Conservation (phyloP, 2,888 invertebrate species). For the Lasioglossum calceatum region DNA sequence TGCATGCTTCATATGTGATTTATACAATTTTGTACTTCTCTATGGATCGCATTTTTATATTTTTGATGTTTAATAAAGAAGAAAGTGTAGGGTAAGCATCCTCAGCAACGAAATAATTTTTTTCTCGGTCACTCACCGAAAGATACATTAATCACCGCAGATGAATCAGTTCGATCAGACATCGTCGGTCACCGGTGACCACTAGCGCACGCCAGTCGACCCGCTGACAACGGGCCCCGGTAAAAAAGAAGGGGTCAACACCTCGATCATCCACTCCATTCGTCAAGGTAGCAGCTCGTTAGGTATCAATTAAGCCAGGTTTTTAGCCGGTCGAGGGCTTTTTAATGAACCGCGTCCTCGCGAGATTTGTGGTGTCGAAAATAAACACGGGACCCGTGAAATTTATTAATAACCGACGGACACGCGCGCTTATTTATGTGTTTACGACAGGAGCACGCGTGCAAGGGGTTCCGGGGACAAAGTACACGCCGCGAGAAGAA, state of each 20-base stretch:
- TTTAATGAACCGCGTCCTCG: conserved; percentile 57
- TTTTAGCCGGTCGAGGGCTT: conserved; percentile 35
- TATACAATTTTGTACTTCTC: too few species aligned
- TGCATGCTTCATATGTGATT: too few species aligned
- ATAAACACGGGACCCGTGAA: conserved; percentile 53
- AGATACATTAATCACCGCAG: not conserved
- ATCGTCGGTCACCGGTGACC: not conserved
- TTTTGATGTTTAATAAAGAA: not conserved
- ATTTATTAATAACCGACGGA: conserved; percentile 66
- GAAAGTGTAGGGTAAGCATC: not conserved
- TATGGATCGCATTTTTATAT: too few species aligned
- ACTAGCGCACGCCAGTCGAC: not conserved
- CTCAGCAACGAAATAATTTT: not conserved
- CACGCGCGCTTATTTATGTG: conserved; percentile 48
- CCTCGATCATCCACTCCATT: conserved; percentile 30
- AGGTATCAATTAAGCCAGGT: conserved; percentile 48
- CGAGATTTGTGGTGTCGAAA: conserved; percentile 48
- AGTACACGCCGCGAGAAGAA: not conserved
- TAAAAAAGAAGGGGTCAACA: conserved; percentile 6
- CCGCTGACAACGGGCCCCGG: not conserved
- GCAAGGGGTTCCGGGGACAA: not conserved
- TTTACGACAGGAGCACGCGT: conserved; percentile 36
- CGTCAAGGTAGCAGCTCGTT: conserved; percentile 53
- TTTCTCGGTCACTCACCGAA: not conserved
- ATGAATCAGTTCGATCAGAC: not conserved